A percentile compares a stretch with the other conserved stretches of the same genome.
Evolutionary conservation across 1,140 invertebrate genomes (phyloP).

Genomic region (Argopecten irradians): DNA sequence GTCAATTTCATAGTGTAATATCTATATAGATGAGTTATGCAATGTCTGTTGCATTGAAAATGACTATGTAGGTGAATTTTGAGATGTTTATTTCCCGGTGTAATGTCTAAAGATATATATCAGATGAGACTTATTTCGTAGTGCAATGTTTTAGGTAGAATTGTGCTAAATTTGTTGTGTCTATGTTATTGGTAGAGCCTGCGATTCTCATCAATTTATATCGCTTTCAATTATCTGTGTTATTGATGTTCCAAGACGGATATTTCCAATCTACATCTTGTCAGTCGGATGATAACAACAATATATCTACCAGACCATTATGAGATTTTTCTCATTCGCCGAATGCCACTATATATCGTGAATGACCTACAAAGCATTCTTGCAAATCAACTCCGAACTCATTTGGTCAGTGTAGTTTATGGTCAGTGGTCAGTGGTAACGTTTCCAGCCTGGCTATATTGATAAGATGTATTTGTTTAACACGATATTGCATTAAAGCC

Average conservation of each 20-base stretch:
- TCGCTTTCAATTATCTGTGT: conserved; percentile 1
- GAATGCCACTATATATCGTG: background rate
- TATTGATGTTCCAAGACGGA: background rate
- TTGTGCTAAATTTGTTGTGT: background rate
- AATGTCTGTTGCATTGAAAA: conserved; percentile 2
- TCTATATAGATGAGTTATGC: background rate
- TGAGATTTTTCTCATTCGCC: conserved; percentile 21
- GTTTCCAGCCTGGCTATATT: background rate
- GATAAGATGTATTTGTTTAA: background rate
- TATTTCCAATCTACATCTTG: background rate
- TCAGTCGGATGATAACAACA: background rate
- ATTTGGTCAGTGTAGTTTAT: conserved; percentile 8
- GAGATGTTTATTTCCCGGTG: too few relatives aligned
- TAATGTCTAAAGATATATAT: too few relatives aligned
- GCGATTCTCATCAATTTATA: background rate
- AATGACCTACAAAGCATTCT: background rate
- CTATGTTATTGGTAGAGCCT: background rate
- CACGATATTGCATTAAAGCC: background rate
- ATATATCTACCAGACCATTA: background rate
- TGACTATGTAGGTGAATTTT: too few relatives aligned
- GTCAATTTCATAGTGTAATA: too few relatives aligned
- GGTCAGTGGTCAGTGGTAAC: background rate
- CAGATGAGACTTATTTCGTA: background rate
- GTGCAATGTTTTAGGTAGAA: background rate
- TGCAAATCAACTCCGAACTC: background rate